phyloP scores from a whole-genome alignment of 2,888 invertebrate species.

The Acleris emargana region DNA sequence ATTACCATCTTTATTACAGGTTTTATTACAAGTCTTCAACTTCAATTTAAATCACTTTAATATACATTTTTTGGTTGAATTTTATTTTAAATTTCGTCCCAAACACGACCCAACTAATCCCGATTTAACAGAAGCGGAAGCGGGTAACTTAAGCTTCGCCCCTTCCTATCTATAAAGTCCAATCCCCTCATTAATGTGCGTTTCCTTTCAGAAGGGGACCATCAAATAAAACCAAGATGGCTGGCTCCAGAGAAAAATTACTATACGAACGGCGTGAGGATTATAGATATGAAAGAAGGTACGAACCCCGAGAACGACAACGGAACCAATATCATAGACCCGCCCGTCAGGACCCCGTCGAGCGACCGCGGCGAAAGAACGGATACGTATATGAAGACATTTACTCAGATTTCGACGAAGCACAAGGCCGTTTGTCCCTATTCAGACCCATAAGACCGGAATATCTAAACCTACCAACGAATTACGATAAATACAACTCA shows the following conservation, averaged over 20 bases:
- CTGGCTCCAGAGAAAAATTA: conserved; percentile 73
- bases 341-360: conserved; percentile 48
- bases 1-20: no score
- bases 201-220: conserved; percentile 58
- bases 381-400: conserved; percentile 80
- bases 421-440: conserved; percentile 73
- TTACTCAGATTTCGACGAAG: conserved; percentile 79
- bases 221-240: conserved; percentile 66
- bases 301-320: conserved; percentile 25
- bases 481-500: conserved; percentile 75
- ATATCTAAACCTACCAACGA: conserved; percentile 71
- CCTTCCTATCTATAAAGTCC: neutral
- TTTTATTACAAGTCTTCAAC: no score
- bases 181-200: conserved; percentile 51
- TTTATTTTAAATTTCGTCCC: neutral
- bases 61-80: no score
- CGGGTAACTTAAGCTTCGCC: conserved; percentile 3
- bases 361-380: conserved; percentile 68
- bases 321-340: conserved; percentile 34
- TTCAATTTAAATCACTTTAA: no score
- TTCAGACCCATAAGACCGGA: conserved; percentile 79
- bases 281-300: conserved; percentile 28
- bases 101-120: conserved; percentile 9
- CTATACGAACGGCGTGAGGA: conserved; percentile 56
- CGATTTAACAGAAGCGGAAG: no score